Evolutionary conservation across 2,797 vertebrate species (phyloP).

Genomic region (Sylvia borin): DNA sequence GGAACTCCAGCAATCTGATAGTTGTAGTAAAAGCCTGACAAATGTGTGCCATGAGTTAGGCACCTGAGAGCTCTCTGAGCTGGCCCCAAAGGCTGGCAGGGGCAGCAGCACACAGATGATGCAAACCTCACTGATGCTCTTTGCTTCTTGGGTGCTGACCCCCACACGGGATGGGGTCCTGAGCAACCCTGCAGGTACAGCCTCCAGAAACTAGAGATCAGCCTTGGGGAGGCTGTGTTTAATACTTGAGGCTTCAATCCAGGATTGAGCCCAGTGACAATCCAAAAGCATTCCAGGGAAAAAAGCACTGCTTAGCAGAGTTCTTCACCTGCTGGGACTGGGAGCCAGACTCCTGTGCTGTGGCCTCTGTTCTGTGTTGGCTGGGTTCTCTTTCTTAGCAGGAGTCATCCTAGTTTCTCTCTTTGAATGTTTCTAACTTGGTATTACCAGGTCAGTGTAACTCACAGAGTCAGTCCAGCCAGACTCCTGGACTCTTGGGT

Average conservation of each 20-base stretch:
- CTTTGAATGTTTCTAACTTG: constrained; percentile 51
- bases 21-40: not conserved
- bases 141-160: not conserved
- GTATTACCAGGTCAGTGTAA: not conserved
- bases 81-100: not conserved
- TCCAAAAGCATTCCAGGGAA: constrained; percentile 34
- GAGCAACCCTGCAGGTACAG: not conserved
- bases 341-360: not conserved
- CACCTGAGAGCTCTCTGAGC: not conserved
- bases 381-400: constrained; percentile 42
- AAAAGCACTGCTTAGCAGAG: not conserved
- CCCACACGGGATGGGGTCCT: not conserved
- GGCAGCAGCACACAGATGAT: not conserved
- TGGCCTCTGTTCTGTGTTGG: not conserved
- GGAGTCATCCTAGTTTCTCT: constrained; percentile 28
- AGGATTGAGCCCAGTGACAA: not conserved
- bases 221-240: not conserved
- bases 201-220: not conserved
- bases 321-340: not conserved
- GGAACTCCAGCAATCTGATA: not conserved
- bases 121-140: not conserved
- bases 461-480: not conserved
- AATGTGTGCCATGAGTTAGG: not conserved
- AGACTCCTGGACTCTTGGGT: not conserved
- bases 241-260: not conserved